phyloP scores from a whole-genome alignment of 2,797 vertebrate genomes.

The Fundulus diaphanus region DNA sequence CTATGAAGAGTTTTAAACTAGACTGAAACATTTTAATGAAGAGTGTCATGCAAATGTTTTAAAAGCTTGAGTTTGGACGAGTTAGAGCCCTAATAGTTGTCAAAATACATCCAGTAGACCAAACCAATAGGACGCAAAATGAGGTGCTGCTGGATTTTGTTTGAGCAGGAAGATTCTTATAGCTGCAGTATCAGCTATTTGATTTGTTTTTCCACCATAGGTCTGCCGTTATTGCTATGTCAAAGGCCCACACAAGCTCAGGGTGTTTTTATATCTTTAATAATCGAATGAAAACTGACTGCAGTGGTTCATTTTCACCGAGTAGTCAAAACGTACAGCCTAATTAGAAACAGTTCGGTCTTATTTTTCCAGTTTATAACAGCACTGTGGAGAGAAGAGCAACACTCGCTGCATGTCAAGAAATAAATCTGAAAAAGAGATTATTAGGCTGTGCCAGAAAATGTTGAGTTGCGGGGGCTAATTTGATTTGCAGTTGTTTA shows the following conservation, averaged over 20 bases:
- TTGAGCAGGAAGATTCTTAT: not conserved
- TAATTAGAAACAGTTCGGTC: not conserved
- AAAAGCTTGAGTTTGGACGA: not conserved
- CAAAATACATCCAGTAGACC: not conserved
- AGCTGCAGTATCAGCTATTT: constrained; percentile 3
- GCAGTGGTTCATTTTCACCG: constrained; percentile 25
- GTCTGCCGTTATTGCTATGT: constrained; percentile 6
- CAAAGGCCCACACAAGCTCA: constrained; percentile 14
- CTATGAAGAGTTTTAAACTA: not conserved
- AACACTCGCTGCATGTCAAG: constrained; percentile 6
- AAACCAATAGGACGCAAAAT: not conserved
- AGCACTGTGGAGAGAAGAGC: constrained; percentile 3
- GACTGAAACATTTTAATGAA: not conserved
- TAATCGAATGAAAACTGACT: constrained; percentile 8
- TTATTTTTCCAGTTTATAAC: not conserved
- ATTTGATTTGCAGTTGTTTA: not conserved
- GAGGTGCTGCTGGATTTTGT: constrained; percentile 2
- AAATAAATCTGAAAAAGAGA: constrained; percentile 9
- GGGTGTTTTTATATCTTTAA: constrained; percentile 8
- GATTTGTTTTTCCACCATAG: constrained; percentile 3
- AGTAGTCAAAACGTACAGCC: constrained; percentile 5
- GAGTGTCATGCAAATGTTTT: not conserved
- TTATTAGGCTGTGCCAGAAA: not conserved
- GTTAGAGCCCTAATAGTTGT: not conserved
- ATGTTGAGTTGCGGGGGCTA: not conserved